These are phyloP conservation scores for Salvelinus alpinus DNA, from an alignment of 2,113 vertebrate species.

Conservation along the genomic window DNA sequence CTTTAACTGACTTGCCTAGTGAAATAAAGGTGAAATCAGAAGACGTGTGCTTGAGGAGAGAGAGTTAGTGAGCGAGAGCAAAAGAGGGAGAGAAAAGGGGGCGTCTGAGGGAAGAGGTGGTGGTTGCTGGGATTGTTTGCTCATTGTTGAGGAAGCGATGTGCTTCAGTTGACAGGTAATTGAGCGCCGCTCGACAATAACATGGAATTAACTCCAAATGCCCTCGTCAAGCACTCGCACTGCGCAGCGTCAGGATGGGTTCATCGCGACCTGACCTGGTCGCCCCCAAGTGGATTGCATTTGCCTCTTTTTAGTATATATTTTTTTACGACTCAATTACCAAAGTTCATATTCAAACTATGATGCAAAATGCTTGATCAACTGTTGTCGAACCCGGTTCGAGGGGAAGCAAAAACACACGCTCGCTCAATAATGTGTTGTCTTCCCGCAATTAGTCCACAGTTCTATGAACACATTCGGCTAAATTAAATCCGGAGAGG, in stretches of 20 bases:
- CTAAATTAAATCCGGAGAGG: conserved; percentile 37
- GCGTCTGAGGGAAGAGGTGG: conserved; percentile 10
- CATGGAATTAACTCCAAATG: not conserved
- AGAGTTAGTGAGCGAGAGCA: not conserved
- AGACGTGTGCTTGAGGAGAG: not conserved
- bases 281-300: too few species aligned
- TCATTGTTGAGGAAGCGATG: conserved; percentile 9
- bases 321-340: not conserved
- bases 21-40: not conserved
- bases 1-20: too few species aligned
- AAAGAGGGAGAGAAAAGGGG: not conserved
- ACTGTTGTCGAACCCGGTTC: conserved; percentile 21
- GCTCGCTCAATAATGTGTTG: conserved; percentile 7
- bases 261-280: too few species aligned
- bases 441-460: conserved; percentile 39
- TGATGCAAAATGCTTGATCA: conserved; percentile 20
- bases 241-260: not conserved
- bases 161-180: conserved; percentile 45
- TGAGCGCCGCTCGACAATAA: conserved; percentile 31
- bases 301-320: too few species aligned
- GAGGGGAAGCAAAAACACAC: too few species aligned
- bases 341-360: not conserved
- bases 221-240: not conserved
- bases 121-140: not conserved
- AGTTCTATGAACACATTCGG: conserved; percentile 39